Conservation (phyloP, 2,113 vertebrate genomes). For the Ailurus styani region DNA sequence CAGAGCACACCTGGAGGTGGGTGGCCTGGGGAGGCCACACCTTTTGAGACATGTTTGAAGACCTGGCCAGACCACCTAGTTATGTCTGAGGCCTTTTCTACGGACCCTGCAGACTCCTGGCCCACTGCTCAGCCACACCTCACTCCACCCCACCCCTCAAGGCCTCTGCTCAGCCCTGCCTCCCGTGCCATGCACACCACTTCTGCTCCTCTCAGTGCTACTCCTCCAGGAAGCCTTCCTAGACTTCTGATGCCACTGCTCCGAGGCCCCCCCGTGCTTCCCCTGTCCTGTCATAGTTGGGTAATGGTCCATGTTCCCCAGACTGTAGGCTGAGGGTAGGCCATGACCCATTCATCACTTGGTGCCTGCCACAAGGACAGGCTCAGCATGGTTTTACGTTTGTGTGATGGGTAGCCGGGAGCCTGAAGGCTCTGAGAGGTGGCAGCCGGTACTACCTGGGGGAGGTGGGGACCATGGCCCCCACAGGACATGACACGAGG, state of each 20-base stretch:
- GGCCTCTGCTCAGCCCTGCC: not conserved
- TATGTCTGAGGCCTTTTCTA: no score
- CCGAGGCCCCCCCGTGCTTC: not conserved
- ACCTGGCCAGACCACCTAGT: rapidly evolving
- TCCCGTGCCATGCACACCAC: rapidly evolving
- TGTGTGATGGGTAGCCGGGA: no score
- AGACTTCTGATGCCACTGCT: not conserved
- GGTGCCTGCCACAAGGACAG: not conserved
- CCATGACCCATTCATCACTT: rapidly evolving
- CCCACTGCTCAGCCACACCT: not conserved
- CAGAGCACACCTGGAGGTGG: not conserved
- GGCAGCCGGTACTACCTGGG: not conserved
- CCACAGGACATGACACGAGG: rapidly evolving
- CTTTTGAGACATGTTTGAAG: not conserved
- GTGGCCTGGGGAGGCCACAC: rapidly evolving
- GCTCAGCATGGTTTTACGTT: rapidly evolving
- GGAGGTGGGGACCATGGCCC: not conserved
- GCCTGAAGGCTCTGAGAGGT: not conserved
- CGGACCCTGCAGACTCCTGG: not conserved
- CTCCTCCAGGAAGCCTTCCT: not conserved
- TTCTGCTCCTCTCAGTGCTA: not conserved
- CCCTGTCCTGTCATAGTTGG: not conserved
- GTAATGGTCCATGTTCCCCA: rapidly evolving
- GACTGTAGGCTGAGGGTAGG: not conserved
- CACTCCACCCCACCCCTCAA: not conserved